Evolutionary conservation across 2,113 vertebrate species (phyloP).

Genomic region (Trochalopteron elliotii): DNA sequence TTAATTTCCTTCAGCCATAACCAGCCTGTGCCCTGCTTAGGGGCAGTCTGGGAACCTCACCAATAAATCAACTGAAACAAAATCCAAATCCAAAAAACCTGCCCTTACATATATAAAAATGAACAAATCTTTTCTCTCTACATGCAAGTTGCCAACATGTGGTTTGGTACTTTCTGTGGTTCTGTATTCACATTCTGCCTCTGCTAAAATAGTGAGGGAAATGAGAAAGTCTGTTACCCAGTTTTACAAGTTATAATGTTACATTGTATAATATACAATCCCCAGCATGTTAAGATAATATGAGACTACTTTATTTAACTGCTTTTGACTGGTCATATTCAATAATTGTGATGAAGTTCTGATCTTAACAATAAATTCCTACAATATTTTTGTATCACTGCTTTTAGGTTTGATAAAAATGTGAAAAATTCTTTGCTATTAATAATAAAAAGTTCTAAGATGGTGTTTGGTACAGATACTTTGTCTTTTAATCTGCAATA

Average conservation of each 20-base stretch:
- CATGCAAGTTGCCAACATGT: background rate
- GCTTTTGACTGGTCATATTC: background rate
- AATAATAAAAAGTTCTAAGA: background rate
- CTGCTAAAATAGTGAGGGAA: background rate
- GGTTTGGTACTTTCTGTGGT: background rate
- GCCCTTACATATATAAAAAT: background rate
- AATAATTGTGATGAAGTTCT: background rate
- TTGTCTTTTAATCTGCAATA: background rate
- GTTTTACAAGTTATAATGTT: background rate
- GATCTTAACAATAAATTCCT: background rate
- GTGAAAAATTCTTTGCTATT: background rate
- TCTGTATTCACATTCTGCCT: background rate
- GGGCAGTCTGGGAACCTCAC: background rate
- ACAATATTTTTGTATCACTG: background rate
- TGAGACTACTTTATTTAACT: background rate
- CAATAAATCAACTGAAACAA: background rate
- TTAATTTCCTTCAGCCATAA: background rate
- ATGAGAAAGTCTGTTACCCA: background rate
- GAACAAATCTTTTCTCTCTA: background rate
- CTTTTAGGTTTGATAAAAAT: background rate
- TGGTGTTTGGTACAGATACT: background rate
- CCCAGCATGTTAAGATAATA: background rate
- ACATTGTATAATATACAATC: background rate
- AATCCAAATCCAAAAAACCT: background rate
- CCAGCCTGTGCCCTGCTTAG: background rate